phyloP scores from a whole-genome alignment of 2,797 vertebrate species.

The Catharus ustulatus region DNA sequence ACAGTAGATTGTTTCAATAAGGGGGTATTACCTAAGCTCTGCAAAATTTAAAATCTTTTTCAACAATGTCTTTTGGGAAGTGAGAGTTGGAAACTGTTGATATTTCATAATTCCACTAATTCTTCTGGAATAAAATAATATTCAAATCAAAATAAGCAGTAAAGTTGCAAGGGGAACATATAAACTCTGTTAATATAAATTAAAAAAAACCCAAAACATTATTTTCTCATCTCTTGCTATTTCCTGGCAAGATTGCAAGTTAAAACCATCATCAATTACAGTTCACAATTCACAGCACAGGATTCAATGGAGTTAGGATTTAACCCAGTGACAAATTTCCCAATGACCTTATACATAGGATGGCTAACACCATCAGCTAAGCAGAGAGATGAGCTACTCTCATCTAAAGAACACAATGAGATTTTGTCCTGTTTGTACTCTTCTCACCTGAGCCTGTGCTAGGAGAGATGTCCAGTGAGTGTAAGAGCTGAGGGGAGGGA shows the following conservation, averaged over 20 bases:
- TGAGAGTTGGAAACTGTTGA: neutral
- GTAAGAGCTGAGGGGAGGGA: neutral
- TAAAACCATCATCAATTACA: neutral
- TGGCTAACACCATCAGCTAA: neutral
- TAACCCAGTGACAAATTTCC: neutral
- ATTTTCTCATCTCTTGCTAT: neutral
- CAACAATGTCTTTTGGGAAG: neutral
- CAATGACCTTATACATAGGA: neutral
- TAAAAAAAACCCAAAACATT: accelerated
- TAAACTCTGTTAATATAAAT: neutral
- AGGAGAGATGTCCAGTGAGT: neutral
- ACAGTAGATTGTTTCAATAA: neutral
- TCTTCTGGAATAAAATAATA: neutral
- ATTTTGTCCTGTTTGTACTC: neutral
- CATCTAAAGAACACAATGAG: neutral
- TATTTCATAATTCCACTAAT: neutral
- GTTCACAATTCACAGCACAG: neutral
- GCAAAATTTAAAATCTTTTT: neutral
- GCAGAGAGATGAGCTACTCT: neutral
- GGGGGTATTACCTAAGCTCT: neutral
- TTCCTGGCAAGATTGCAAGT: neutral
- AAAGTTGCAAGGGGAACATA: neutral
- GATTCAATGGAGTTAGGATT: neutral
- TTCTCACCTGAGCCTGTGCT: neutral
- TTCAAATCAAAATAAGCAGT: neutral